Conservation (phyloP, 1,140 invertebrate species). For the Diachasmimorpha longicaudata region DNA sequence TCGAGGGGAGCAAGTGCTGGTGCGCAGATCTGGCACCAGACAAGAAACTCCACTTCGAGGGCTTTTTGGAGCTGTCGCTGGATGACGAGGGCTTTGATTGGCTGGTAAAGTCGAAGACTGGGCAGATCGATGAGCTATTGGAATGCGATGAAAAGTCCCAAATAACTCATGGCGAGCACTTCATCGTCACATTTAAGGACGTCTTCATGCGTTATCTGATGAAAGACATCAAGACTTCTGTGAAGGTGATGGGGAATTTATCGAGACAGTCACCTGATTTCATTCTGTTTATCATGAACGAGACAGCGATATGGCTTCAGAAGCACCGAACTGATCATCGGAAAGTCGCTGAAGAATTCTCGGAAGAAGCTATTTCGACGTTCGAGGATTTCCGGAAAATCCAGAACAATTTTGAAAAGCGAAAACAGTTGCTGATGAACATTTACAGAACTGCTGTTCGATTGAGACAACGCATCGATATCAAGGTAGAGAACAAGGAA, state of each 20-base stretch:
- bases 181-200: conserved; percentile 45
- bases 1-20: not conserved
- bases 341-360: conserved; percentile 28
- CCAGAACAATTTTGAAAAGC: conserved; percentile 34
- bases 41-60: not conserved
- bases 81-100: not conserved
- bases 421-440: conserved; percentile 44
- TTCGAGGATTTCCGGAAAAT: conserved; percentile 32
- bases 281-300: conserved; percentile 43
- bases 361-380: conserved; percentile 36
- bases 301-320: conserved; percentile 40
- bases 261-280: conserved; percentile 31
- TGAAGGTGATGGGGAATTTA: conserved; percentile 35
- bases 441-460: conserved; percentile 47
- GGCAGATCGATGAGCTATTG: not conserved
- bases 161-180: conserved; percentile 50
- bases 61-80: not conserved
- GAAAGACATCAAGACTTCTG: conserved; percentile 34
- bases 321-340: conserved; percentile 29
- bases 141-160: conserved; percentile 9
- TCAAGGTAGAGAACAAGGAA: conserved; percentile 14
- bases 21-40: not conserved
- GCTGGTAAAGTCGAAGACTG: not conserved
- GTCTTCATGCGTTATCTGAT: conserved; percentile 44
- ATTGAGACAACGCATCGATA: conserved; percentile 38